phyloP scores from a whole-genome alignment of 2,797 vertebrate species.

The Neomorphus geoffroyi region DNA sequence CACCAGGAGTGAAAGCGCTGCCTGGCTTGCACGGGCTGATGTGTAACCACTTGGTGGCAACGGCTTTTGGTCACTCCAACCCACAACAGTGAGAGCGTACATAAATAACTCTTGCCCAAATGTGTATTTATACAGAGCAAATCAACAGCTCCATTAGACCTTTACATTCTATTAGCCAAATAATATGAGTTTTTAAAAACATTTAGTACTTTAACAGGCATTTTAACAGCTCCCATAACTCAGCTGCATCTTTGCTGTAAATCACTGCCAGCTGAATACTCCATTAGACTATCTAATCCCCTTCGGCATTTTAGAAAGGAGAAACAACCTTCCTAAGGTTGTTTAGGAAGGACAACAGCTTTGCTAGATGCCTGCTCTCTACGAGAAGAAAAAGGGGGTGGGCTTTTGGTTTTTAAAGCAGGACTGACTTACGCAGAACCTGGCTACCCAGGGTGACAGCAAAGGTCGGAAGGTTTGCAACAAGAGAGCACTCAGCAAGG shows the following conservation, averaged over 20 bases:
- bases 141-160: conserved; percentile 71
- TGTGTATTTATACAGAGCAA: conserved; percentile 62
- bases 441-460: not conserved
- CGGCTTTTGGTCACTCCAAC: conserved; percentile 53
- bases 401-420: not conserved
- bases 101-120: conserved; percentile 66
- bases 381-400: not conserved
- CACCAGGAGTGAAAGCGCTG: not conserved
- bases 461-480: not conserved
- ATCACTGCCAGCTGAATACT: conserved; percentile 70
- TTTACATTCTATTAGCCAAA: conserved; percentile 72
- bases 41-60: conserved; percentile 10
- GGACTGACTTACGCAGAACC: not conserved
- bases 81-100: not conserved
- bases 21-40: conserved; percentile 1
- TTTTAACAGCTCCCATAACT: conserved; percentile 75
- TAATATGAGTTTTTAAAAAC: conserved; percentile 75
- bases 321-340: conserved; percentile 9
- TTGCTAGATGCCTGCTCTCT: conserved; percentile 19
- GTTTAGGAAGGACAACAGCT: conserved; percentile 22
- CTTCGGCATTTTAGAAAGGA: conserved; percentile 62
- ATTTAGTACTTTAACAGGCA: conserved; percentile 71
- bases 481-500: not conserved
- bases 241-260: conserved; percentile 68
- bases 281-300: conserved; percentile 68